A percentile compares a stretch with the other conserved stretches of the same genome.
These are phyloP conservation scores for Semibalanus balanoides DNA, from an alignment of 1,140 invertebrate genomes.

Conservation along the genomic window DNA sequence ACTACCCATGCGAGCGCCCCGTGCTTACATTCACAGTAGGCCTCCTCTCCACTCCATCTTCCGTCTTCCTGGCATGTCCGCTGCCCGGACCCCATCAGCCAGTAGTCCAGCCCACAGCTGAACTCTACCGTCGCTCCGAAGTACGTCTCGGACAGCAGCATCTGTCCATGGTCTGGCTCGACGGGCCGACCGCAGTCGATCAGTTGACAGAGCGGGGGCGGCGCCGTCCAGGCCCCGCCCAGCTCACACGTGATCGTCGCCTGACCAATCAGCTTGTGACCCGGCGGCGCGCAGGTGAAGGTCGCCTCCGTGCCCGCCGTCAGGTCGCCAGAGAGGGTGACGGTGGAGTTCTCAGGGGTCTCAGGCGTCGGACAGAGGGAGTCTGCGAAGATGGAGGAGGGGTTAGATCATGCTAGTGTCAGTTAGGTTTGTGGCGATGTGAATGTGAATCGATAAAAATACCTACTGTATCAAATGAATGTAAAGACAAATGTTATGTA, in stretches of 20 bases:
- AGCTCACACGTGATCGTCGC: slow-evolving; percentile 61
- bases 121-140: slow-evolving; percentile 59
- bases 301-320: slow-evolving; percentile 52
- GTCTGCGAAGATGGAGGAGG: slow-evolving; percentile 32
- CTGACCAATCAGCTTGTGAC: slow-evolving; percentile 63
- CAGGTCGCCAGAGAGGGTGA: slow-evolving; percentile 48
- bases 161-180: slow-evolving; percentile 52
- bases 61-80: slow-evolving; percentile 63
- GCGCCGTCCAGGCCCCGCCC: slow-evolving; percentile 64
- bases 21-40: slow-evolving; percentile 63
- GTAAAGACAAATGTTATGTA: no score
- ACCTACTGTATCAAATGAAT: no score
- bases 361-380: slow-evolving; percentile 72
- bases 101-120: slow-evolving; percentile 63
- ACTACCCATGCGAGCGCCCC: not conserved
- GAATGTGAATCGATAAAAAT: no score
- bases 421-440: no score
- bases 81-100: slow-evolving; percentile 50
- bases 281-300: slow-evolving; percentile 61
- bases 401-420: no score
- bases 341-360: slow-evolving; percentile 52
- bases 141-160: slow-evolving; percentile 39
- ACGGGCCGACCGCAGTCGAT: slow-evolving; percentile 74
- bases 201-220: slow-evolving; percentile 62
- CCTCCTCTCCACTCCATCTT: slow-evolving; percentile 68